phyloP scores from a whole-genome alignment of 2,888 invertebrate genomes.

The Acleris holmiana region DNA sequence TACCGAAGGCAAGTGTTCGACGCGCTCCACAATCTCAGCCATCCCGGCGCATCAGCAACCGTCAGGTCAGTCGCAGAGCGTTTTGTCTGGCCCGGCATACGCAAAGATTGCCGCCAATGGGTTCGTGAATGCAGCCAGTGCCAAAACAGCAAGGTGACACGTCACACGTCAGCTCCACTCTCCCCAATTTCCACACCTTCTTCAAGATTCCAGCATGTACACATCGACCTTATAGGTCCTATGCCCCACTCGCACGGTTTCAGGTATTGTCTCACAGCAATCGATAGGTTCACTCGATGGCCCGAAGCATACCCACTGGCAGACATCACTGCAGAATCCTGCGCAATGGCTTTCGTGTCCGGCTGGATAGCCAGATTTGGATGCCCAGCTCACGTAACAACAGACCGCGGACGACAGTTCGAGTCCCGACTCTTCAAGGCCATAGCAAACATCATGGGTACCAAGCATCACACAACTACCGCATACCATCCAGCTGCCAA shows the following conservation, averaged over 20 bases:
- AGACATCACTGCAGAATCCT: conserved; percentile 54
- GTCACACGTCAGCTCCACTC: conserved; percentile 20
- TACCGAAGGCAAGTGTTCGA: conserved; percentile 36
- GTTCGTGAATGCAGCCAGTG: no score
- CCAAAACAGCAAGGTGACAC: no score
- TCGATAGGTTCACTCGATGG: conserved; percentile 48
- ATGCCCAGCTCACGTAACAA: conserved; percentile 49
- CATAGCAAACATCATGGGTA: conserved; percentile 17
- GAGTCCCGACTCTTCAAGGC: conserved; percentile 42
- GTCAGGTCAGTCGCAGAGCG: conserved; percentile 29
- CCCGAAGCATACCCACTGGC: conserved; percentile 51
- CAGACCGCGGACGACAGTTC: conserved; percentile 51
- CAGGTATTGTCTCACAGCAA: conserved; percentile 31
- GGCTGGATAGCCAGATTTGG: conserved; percentile 67
- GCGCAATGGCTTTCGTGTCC: conserved; percentile 51
- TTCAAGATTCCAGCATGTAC: conserved; percentile 13
- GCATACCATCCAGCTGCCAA: conserved; percentile 45
- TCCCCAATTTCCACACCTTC: conserved; percentile 10
- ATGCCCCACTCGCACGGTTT: not conserved
- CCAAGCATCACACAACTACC: conserved; percentile 38
- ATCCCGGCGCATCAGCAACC: conserved; percentile 39
- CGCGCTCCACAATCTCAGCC: conserved; percentile 37
- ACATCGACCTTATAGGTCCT: conserved; percentile 22
- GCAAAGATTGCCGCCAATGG: no score
- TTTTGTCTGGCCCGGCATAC: no score